Percentiles rank a stretch among this genome's conserved stretches.
These are phyloP conservation scores for Monopis laevigella DNA, from an alignment of 2,888 invertebrate genomes.

Conservation along the genomic window DNA sequence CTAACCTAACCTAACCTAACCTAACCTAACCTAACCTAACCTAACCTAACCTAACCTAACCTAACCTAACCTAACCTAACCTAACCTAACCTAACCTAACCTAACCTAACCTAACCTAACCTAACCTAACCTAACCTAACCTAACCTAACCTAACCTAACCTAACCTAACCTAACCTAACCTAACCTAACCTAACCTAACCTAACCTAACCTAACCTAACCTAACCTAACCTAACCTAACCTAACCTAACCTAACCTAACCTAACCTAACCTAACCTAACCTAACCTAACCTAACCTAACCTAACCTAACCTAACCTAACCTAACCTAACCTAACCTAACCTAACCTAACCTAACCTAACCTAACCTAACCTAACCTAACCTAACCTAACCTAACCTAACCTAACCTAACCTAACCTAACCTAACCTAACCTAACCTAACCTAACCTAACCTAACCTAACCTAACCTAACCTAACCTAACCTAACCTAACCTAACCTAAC, in stretches of 20 bases:
- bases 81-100: slow-evolving; percentile 13
- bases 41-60: slow-evolving; percentile 13
- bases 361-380: slow-evolving; percentile 10
- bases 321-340: slow-evolving; percentile 11
- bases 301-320: slow-evolving; percentile 10
- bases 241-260: slow-evolving; percentile 5
- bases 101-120: slow-evolving; percentile 16
- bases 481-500: slow-evolving; percentile 11
- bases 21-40: slow-evolving; percentile 13
- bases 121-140: slow-evolving; percentile 12
- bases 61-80: slow-evolving; percentile 12
- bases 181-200: slow-evolving; percentile 2
- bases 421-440: slow-evolving; percentile 10
- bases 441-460: slow-evolving; percentile 7
- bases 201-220: slow-evolving; percentile 6
- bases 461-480: slow-evolving; percentile 5
- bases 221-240: slow-evolving; percentile 11
- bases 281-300: slow-evolving; percentile 11
- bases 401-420: slow-evolving; percentile 9
- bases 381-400: slow-evolving; percentile 11
- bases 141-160: slow-evolving; percentile 7
- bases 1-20: slow-evolving; percentile 13
- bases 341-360: slow-evolving; percentile 10
- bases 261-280: slow-evolving; percentile 10
- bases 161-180: slow-evolving; percentile 6